Percentiles rank a stretch among this genome's conserved stretches.
These are phyloP conservation scores for Sminthurides bifidus DNA, from an alignment of 1,140 invertebrate genomes.

Conservation along the genomic window DNA sequence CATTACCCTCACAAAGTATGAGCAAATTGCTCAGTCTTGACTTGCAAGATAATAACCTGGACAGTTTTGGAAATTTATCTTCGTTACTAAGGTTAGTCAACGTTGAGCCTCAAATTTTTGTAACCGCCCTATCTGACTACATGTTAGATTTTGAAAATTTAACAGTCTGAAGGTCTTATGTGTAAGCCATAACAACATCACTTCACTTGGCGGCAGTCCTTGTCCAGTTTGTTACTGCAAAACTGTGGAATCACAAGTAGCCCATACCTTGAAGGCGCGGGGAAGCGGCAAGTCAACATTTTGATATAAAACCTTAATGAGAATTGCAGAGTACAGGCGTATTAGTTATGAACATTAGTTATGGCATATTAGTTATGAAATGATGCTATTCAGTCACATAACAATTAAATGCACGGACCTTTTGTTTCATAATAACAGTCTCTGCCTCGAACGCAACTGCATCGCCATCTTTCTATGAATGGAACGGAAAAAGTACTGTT, in stretches of 20 bases:
- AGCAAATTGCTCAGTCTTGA: slow-evolving; percentile 15
- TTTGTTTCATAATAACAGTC: too few species aligned
- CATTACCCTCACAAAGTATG: slow-evolving; percentile 7
- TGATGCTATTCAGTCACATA: too few species aligned
- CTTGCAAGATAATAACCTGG: slow-evolving; percentile 13
- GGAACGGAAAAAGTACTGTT: slow-evolving; percentile 1
- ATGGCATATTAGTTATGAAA: too few species aligned
- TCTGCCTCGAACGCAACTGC: too few species aligned
- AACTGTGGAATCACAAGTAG: slow-evolving; percentile 12
- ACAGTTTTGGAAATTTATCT: slow-evolving; percentile 10
- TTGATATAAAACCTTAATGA: too few species aligned
- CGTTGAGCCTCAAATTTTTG: not conserved
- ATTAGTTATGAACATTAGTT: too few species aligned
- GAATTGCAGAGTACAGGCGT: too few species aligned
- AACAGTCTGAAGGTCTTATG: slow-evolving; percentile 20
- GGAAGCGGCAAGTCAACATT: not conserved
- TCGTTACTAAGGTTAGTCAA: slow-evolving; percentile 15
- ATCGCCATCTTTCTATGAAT: not conserved
- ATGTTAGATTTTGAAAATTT: not conserved
- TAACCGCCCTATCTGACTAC: not conserved
- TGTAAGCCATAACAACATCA: slow-evolving; percentile 19
- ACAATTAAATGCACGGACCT: too few species aligned
- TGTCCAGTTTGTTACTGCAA: slow-evolving; percentile 19
- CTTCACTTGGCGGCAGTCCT: slow-evolving; percentile 8
- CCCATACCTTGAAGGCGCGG: not conserved